Conservation (phyloP, 2,797 vertebrate genomes). For the Allobates femoralis region DNA sequence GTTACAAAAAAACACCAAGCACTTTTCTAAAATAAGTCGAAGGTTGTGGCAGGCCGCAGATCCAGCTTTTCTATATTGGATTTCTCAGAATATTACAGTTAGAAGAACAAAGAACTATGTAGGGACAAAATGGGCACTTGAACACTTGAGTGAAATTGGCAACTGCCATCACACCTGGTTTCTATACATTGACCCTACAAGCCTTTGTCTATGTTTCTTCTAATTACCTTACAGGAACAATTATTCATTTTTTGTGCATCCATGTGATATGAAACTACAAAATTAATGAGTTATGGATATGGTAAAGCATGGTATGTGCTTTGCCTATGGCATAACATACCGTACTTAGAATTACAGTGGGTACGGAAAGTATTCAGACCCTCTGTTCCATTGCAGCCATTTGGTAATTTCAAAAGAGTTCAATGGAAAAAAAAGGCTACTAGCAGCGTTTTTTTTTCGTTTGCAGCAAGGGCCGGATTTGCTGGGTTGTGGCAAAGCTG, state of each 20-base stretch:
- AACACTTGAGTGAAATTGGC: too few species aligned
- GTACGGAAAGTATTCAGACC: too few species aligned
- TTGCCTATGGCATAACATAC: neutral
- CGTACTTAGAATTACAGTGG: too few species aligned
- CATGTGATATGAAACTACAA: neutral
- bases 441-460: too few species aligned
- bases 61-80: neutral
- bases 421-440: too few species aligned
- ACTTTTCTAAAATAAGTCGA: neutral
- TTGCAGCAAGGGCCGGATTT: too few species aligned
- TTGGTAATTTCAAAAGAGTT: too few species aligned
- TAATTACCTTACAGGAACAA: neutral
- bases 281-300: neutral
- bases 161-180: neutral
- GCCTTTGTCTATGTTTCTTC: neutral
- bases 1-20: neutral
- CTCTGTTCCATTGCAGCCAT: too few species aligned
- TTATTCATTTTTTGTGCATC: neutral
- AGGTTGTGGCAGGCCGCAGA: neutral
- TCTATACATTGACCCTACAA: neutral
- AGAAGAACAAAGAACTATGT: too few species aligned
- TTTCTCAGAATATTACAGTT: neutral
- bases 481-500: too few species aligned
- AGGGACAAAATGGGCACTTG: neutral
- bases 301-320: neutral